phyloP scores from a whole-genome alignment of 2,797 vertebrate species.

The Ctenosaura bakeri region DNA sequence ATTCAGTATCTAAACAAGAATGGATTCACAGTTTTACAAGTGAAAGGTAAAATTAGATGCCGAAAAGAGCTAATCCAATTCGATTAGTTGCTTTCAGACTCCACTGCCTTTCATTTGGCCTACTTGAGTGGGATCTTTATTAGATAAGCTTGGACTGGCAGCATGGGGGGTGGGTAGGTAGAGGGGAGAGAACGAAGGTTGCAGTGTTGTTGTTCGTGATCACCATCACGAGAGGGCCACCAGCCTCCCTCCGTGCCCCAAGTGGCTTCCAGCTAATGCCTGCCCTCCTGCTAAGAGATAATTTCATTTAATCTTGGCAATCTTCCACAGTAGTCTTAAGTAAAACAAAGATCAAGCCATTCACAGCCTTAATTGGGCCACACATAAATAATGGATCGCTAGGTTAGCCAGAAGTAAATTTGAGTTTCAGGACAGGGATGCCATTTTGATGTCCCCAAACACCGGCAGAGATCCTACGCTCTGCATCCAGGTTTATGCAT shows the following conservation, averaged over 20 bases:
- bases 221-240: neutral
- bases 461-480: too few relatives aligned
- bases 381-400: slow-evolving; percentile 78
- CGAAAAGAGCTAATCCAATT: slow-evolving; percentile 68
- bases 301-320: slow-evolving; percentile 73
- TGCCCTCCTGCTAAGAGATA: slow-evolving; percentile 64
- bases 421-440: slow-evolving; percentile 40
- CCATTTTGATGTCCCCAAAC: fast-evolving
- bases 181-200: neutral
- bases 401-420: slow-evolving; percentile 69
- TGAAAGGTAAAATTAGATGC: slow-evolving; percentile 64
- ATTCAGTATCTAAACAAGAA: slow-evolving; percentile 56
- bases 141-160: slow-evolving; percentile 68
- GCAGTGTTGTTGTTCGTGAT: neutral
- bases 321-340: slow-evolving; percentile 71
- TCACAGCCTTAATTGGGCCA: slow-evolving; percentile 80
- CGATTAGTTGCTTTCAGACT: slow-evolving; percentile 75
- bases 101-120: slow-evolving; percentile 69
- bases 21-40: slow-evolving; percentile 57
- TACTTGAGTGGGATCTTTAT: slow-evolving; percentile 72
- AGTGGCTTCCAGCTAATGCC: neutral
- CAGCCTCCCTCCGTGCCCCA: neutral
- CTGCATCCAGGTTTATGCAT: too few relatives aligned
- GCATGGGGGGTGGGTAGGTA: neutral
- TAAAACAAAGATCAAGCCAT: slow-evolving; percentile 81